Evolutionary conservation across 2,888 invertebrate species (phyloP).

Genomic region (Eulithis testata): DNA sequence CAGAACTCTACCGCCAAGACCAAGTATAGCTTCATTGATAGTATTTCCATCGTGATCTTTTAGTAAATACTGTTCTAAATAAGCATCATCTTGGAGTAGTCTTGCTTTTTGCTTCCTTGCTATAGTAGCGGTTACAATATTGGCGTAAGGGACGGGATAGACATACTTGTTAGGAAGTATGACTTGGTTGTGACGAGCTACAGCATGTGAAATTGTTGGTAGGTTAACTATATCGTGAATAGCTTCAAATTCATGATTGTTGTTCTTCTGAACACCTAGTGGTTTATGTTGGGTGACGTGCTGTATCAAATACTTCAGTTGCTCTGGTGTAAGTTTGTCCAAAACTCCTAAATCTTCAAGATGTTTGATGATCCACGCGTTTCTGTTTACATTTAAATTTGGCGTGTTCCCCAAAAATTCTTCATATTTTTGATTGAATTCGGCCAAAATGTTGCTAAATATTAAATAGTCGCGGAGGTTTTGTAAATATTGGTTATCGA

Average conservation of each 20-base stretch:
- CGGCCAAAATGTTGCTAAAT: conserved; percentile 6
- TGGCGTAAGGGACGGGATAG: background rate
- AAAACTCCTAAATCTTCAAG: conserved; percentile 8
- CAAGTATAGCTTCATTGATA: background rate
- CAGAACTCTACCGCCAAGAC: background rate
- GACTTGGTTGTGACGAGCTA: background rate
- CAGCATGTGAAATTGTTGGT: background rate
- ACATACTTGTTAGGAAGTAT: background rate
- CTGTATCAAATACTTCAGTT: conserved; percentile 1
- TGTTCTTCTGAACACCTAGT: background rate
- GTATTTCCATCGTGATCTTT: conserved; percentile 3
- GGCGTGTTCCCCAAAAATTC: background rate
- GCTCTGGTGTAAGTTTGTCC: background rate
- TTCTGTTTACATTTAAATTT: background rate
- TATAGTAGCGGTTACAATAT: background rate
- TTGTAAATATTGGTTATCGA: conserved; percentile 6
- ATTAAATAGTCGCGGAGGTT: conserved; percentile 8
- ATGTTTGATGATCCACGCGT: background rate
- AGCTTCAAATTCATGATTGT: conserved; percentile 3
- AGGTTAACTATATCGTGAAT: background rate
- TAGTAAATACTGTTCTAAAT: conserved; percentile 4
- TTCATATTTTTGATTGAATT: conserved; percentile 8
- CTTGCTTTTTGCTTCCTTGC: background rate
- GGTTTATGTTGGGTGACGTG: conserved; percentile 6
- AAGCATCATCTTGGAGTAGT: background rate